Conservation (phyloP, 1,140 invertebrate genomes). For the Ceratitis capitata region DNA sequence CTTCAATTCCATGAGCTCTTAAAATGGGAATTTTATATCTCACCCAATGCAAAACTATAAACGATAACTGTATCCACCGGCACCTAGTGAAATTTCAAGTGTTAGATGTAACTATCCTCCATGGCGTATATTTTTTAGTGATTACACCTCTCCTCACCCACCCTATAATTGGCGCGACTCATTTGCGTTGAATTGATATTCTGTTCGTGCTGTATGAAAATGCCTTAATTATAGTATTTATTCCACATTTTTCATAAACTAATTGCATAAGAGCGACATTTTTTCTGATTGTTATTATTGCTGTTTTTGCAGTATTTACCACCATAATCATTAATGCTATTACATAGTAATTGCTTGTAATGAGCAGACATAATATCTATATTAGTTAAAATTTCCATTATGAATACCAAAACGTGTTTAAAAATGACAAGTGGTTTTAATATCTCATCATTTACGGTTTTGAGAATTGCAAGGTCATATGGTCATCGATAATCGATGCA, state of each 20-base stretch:
- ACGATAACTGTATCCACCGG: no score
- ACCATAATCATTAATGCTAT: constrained; percentile 8
- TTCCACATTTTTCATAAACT: constrained; percentile 16
- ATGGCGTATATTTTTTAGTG: no score
- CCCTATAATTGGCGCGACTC: neutral
- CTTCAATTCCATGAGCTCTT: no score
- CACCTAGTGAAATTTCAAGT: no score
- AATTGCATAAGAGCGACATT: constrained; percentile 5
- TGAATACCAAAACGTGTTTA: neutral
- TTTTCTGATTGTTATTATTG: neutral
- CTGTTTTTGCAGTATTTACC: neutral
- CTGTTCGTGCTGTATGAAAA: neutral
- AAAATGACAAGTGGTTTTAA: neutral
- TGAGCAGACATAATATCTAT: neutral
- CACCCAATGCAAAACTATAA: no score
- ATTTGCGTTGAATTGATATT: neutral
- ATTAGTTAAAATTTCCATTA: neutral
- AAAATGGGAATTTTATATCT: no score
- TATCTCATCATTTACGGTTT: neutral
- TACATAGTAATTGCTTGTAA: constrained; percentile 9
- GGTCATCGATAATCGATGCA: neutral
- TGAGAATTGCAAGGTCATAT: neutral
- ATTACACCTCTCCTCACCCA: neutral
- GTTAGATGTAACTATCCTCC: no score
- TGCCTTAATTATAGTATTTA: constrained; percentile 26